Percentiles rank a stretch among this genome's conserved stretches.
phyloP scores from a whole-genome alignment of 2,888 invertebrate species.

The Caenorhabditis plicata region DNA sequence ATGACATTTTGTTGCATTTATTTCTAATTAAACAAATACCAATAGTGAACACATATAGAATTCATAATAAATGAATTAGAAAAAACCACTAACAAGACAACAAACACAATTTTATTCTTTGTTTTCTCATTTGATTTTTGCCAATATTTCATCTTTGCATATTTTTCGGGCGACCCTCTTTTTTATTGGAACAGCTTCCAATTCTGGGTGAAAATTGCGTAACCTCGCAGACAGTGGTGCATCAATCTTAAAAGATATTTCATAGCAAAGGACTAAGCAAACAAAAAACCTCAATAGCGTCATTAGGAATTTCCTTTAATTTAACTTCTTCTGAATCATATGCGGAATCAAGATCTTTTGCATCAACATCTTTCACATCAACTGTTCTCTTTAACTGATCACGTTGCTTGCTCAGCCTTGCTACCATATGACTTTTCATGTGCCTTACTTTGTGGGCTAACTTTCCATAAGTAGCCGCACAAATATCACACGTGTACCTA shows the following conservation, averaged over 20 bases:
- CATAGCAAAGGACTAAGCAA: too few relatives aligned
- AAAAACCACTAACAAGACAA: slow-evolving; percentile 1
- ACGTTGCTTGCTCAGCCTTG: too few relatives aligned
- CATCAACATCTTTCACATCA: not conserved
- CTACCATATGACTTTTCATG: slow-evolving; percentile 10
- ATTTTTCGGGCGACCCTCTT: slow-evolving; percentile 10
- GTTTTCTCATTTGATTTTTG: slow-evolving; percentile 28
- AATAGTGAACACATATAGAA: not conserved
- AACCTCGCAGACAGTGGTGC: too few relatives aligned
- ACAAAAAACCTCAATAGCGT: too few relatives aligned
- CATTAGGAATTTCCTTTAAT: slow-evolving; percentile 3
- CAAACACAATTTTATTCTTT: not conserved
- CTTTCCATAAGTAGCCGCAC: slow-evolving; percentile 22
- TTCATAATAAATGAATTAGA: not conserved
- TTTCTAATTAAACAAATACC: too few relatives aligned
- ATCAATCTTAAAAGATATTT: too few relatives aligned
- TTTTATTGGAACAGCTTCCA: slow-evolving; percentile 23
- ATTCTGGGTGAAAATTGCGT: slow-evolving; percentile 10
- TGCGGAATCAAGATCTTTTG: not conserved
- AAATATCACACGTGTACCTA: slow-evolving; percentile 10
- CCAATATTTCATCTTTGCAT: slow-evolving; percentile 25
- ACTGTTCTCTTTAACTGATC: too few relatives aligned
- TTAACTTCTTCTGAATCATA: slow-evolving; percentile 24
- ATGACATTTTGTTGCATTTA: too few relatives aligned
- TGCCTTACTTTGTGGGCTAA: slow-evolving; percentile 22